Evolutionary conservation across 2,113 vertebrate species (phyloP).

Genomic region (Willisornis vidua): DNA sequence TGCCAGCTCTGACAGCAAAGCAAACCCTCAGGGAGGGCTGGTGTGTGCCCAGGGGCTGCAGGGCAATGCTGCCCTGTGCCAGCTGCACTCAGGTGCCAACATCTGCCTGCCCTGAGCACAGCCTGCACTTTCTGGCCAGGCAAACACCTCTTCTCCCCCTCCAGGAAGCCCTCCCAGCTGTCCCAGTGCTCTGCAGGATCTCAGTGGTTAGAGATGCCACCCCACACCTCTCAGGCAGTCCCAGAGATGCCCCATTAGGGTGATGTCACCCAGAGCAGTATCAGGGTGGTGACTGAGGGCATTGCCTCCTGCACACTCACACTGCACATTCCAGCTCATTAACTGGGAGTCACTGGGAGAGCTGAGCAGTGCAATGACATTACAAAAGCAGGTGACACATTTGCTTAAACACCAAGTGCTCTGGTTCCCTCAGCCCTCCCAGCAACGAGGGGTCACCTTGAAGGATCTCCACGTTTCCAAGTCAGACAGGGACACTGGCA

Average conservation of each 20-base stretch:
- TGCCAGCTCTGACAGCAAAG: background rate
- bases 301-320: background rate
- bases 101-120: background rate
- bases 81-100: background rate
- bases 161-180: background rate
- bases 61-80: background rate
- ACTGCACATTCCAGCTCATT: background rate
- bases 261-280: background rate
- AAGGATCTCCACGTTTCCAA: background rate
- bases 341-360: background rate
- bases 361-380: background rate
- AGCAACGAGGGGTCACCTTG: background rate
- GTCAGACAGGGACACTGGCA: background rate
- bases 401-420: background rate
- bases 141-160: background rate
- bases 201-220: background rate
- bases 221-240: background rate
- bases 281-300: constrained; percentile 1
- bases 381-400: background rate
- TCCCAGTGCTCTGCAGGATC: background rate
- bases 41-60: background rate
- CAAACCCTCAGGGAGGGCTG: background rate
- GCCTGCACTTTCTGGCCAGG: background rate
- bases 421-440: background rate
- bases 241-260: background rate